Evolutionary conservation across 2,888 invertebrate species (phyloP).

Genomic region (Platerodrilus igneus): DNA sequence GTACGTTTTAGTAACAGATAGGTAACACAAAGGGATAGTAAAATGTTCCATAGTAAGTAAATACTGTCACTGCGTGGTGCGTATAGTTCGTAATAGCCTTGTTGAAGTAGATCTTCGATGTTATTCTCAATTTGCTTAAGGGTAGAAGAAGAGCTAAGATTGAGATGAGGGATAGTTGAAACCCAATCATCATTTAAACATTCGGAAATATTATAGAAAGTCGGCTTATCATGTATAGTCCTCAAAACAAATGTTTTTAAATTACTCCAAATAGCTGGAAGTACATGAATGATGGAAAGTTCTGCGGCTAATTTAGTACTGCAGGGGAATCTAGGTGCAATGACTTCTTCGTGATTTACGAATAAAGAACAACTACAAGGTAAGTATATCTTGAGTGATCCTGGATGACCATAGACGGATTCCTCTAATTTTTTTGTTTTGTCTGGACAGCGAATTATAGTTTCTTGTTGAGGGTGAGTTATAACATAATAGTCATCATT

Average conservation of each 20-base stretch:
- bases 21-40: no score
- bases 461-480: slow-evolving; percentile 16
- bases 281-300: slow-evolving; percentile 11
- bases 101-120: no score
- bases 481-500: slow-evolving; percentile 16
- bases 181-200: slow-evolving; percentile 15
- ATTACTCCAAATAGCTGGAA: slow-evolving; percentile 20
- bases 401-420: neutral
- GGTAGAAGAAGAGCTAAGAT: no score
- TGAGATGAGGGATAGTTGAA: slow-evolving; percentile 1
- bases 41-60: no score
- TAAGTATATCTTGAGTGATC: slow-evolving; percentile 15
- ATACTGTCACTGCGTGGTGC: no score
- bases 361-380: slow-evolving; percentile 16
- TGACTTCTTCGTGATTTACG: slow-evolving; percentile 6
- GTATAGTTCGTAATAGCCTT: no score
- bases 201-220: slow-evolving; percentile 11
- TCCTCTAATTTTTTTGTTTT: neutral
- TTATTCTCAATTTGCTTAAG: no score
- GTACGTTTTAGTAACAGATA: no score
- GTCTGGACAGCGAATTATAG: slow-evolving; percentile 10
- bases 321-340: slow-evolving; percentile 20
- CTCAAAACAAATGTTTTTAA: slow-evolving; percentile 18
- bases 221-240: slow-evolving; percentile 5
- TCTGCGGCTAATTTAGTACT: neutral